Base-by-base conservation (phyloP, 2,113 vertebrate species). In the Notothenia coriiceps region DNA sequence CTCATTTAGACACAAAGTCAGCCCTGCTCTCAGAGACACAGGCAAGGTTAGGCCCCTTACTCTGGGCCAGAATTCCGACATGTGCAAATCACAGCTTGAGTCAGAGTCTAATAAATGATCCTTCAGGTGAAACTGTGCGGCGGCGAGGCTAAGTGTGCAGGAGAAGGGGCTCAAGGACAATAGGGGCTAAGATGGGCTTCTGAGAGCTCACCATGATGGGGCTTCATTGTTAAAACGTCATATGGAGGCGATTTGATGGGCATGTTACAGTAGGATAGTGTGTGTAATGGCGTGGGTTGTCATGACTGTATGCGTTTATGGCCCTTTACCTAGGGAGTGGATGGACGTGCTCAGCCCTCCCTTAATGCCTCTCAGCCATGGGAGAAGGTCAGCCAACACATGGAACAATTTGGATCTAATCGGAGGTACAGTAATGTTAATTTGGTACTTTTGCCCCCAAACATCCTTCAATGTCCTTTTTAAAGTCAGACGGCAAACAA, bases 341-440 rank as follows among this genome's bases (percentile, higher is more conserved):
- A 94, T 94, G 92, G 91, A 94, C 69, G 92, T 94, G 73, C 88
- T 95, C 56, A 95, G 95, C 87, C 95, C 95, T 86, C 94, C 94
- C 12, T 92, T 95, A 77, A 86, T 94, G 81, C 89, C 92, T 87
- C 89, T 88, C 35, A 90, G 91, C 84, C 93, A 86, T 68, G 85
- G 76, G 75, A 86, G 87, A 90, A 91, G 91, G 88, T 87, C 92
- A 88, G 77, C 70, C 68, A 88, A 62, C 71, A 83, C 84, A 74
- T 51, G 70, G 87, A 84, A 88, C 68, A 72, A 86, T 78, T 65
- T 18, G 67, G 80, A 86, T 85, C 79, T 82, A 71, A 86, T 79
- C 63, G 69, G 60, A 94, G 94, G 94, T 93, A 88, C 66, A 63
- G 82, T 94, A 85, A 74, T 70, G 84, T 85, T 71, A 73, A 73